Conservation (phyloP, 2,888 invertebrate species). For the Tetramorium bicarinatum region DNA sequence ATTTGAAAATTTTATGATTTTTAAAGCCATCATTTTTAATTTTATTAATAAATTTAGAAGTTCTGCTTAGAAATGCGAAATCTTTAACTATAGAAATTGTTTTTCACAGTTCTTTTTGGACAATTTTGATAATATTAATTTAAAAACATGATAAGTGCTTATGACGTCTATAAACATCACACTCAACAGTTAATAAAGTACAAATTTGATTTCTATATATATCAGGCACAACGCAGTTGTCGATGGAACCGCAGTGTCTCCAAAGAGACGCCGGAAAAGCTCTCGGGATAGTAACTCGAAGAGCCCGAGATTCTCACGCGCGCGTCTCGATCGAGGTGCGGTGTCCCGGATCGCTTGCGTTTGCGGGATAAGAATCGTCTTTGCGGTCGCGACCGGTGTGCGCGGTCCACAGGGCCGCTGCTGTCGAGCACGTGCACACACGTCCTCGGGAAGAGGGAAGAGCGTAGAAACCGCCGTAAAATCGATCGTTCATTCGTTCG, state of each 20-base stretch:
- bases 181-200: too few species aligned
- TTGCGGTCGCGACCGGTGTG: constrained; percentile 42
- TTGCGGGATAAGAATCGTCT: constrained; percentile 38
- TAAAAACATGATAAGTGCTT: too few species aligned
- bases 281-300: background rate
- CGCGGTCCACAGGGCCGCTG: constrained; percentile 41
- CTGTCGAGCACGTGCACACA: constrained; percentile 64
- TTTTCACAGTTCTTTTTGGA: too few species aligned
- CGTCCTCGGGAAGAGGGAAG: constrained; percentile 57
- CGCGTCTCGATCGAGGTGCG: background rate
- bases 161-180: too few species aligned
- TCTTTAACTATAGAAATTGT: too few species aligned
- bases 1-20: too few species aligned
- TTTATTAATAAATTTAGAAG: too few species aligned
- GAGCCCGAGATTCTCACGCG: background rate
- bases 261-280: background rate
- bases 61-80: too few species aligned
- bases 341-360: background rate
- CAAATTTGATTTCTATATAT: background rate
- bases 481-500: constrained; percentile 71
- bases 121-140: too few species aligned
- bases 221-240: background rate
- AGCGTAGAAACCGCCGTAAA: constrained; percentile 63
- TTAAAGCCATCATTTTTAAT: too few species aligned
- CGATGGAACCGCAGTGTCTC: background rate